Base-by-base conservation (phyloP, 2,888 invertebrate species). In the Melieria picta region DNA sequence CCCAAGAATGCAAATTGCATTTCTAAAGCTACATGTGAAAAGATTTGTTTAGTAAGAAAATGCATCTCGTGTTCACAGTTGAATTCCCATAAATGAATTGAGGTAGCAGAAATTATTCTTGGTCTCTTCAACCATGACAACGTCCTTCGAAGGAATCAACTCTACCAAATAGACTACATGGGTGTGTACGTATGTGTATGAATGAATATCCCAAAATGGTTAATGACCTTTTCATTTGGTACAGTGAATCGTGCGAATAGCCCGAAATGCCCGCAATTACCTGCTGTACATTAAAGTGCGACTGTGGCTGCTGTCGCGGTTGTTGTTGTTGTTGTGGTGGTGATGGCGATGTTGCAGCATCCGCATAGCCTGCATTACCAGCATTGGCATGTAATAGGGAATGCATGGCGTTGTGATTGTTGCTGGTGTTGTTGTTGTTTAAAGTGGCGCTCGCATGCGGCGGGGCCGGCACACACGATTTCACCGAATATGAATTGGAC, bases 271-370 rank as follows among this genome's bases (percentile, higher is more conserved):
- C 30, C 46, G 61, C 52, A 75, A 46, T 75, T 77, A 78, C 78
- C 78, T 78, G 77, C 73, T 77, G 77, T 70, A 73, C 65, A 66
- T 70, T 74, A 60, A 71, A 74, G 72, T 65, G 65, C 45, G 70
- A 68, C 56, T 71, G 74, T 58, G 56, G 16, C 47, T 62, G 56
- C 72, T 30, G 71, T 71, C 65, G 70, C 62, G 16, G 65, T 7
- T 65, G 73, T 47, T 63, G 72, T 47, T 67, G 70, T 56, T 73
- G 74, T 16, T 50, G n/a, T 65, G 71, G 71, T 47, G 71, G 45
- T 74, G 74, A 45, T 72, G 78, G n/a, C 73, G 67, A 46, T 61
- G 68, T 61, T 65, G 72, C 48, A 47, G 48, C 52, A 68, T n/a
- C 42, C 13, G 52, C 7, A 10, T 52, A 52, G 58, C 60, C 16